These are phyloP conservation scores for Heliothis subflexa DNA, from an alignment of 1,140 invertebrate genomes.

Conservation along the genomic window DNA sequence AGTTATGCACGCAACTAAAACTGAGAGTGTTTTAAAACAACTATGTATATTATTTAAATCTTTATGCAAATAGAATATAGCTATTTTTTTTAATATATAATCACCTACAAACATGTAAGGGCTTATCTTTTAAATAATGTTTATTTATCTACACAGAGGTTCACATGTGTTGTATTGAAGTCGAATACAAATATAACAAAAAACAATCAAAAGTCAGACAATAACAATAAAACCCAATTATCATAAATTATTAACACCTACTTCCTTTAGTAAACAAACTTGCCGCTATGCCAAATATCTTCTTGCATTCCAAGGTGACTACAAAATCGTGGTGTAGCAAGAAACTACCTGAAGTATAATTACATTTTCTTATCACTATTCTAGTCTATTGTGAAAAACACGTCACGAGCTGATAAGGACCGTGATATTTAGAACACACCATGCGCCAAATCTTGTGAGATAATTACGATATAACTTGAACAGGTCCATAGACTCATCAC, in stretches of 20 bases:
- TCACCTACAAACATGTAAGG: too few relatives aligned
- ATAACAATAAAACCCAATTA: background rate
- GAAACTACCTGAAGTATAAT: slow-evolving; percentile 5
- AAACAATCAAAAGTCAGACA: background rate
- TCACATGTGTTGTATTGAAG: too few relatives aligned
- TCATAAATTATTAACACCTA: background rate
- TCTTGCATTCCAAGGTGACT: background rate
- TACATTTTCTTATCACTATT: slow-evolving; percentile 16
- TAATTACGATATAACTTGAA: slow-evolving; percentile 7
- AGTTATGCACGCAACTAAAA: slow-evolving; percentile 31
- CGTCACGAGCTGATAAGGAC: slow-evolving; percentile 19
- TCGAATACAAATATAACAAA: background rate
- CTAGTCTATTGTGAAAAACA: slow-evolving; percentile 2
- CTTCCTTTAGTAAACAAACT: background rate
- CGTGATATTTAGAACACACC: slow-evolving; percentile 39
- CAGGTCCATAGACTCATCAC: background rate
- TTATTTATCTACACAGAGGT: too few relatives aligned
- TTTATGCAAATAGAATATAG: too few relatives aligned
- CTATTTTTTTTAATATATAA: too few relatives aligned
- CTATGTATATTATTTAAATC: background rate
- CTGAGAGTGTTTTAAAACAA: background rate
- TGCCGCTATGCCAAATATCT: background rate
- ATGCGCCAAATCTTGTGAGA: slow-evolving; percentile 10
- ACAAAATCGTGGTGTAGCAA: background rate
- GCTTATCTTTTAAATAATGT: too few relatives aligned